phyloP scores from a whole-genome alignment of 23 tunicate genomes.

The Halocynthia aurantium region DNA sequence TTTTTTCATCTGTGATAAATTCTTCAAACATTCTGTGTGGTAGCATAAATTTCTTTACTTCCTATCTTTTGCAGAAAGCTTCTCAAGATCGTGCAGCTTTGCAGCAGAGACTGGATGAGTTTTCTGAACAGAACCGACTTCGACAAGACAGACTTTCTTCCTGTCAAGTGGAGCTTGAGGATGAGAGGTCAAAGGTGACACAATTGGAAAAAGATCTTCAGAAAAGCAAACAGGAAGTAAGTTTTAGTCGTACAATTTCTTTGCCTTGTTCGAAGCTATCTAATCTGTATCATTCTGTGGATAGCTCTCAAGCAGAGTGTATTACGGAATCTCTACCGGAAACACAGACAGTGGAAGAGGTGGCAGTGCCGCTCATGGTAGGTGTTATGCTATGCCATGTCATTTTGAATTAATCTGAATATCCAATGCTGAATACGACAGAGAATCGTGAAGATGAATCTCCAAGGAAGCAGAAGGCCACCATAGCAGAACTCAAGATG shows the following conservation, averaged over 20 bases:
- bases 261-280: no score
- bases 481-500: constrained; percentile 43
- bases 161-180: constrained; percentile 34
- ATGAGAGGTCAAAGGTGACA: constrained; percentile 1
- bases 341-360: constrained; percentile 2
- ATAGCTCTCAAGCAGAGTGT: no score
- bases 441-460: constrained; percentile 21
- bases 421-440: background rate
- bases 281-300: no score
- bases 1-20: background rate
- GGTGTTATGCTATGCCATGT: background rate
- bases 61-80: constrained; percentile 13
- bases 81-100: constrained; percentile 5
- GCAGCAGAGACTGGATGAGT: constrained; percentile 6
- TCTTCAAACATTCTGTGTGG: no score
- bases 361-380: background rate
- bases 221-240: background rate
- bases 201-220: constrained; percentile 8
- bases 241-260: background rate
- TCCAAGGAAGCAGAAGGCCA: constrained; percentile 48
- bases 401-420: background rate
- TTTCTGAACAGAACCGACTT: constrained; percentile 15
- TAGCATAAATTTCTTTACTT: no score
- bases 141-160: constrained; percentile 21
- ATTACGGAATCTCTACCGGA: background rate